Evolutionary conservation across 2,797 vertebrate species (phyloP).

Genomic region (Chelmon rostratus): DNA sequence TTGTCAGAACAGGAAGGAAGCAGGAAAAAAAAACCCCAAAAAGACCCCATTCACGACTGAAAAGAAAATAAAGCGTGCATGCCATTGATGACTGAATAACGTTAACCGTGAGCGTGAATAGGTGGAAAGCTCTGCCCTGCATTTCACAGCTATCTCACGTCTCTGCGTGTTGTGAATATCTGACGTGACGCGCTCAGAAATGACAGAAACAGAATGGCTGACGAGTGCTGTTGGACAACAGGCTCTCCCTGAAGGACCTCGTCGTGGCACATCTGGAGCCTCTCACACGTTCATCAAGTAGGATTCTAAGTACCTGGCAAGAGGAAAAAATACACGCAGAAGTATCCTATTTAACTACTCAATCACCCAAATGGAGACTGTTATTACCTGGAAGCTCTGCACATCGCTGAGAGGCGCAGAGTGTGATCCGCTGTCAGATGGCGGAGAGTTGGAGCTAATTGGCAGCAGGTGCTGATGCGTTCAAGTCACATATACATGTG

Average conservation of each 20-base stretch:
- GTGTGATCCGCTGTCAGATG: slow-evolving; percentile 65
- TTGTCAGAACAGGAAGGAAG: slow-evolving; percentile 11
- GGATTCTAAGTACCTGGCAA: slow-evolving; percentile 46
- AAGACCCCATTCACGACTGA: background rate
- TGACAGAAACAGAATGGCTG: slow-evolving; percentile 29
- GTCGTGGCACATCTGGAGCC: slow-evolving; percentile 66
- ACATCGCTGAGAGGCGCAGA: slow-evolving; percentile 50
- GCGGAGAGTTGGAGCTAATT: slow-evolving; percentile 66
- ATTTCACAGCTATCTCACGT: background rate
- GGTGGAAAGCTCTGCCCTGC: background rate
- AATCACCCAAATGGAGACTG: slow-evolving; percentile 74
- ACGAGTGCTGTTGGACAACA: slow-evolving; percentile 59
- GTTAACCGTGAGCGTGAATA: slow-evolving; percentile 1
- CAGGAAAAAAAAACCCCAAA: background rate
- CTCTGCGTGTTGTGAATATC: slow-evolving; percentile 10
- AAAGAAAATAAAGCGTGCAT: background rate
- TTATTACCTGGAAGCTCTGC: slow-evolving; percentile 69
- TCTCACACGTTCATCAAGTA: slow-evolving; percentile 65
- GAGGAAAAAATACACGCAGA: slow-evolving; percentile 44
- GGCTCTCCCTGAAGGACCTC: slow-evolving; percentile 45
- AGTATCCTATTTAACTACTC: slow-evolving; percentile 71
- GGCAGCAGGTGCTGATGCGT: slow-evolving; percentile 71
- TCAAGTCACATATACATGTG: slow-evolving; percentile 52
- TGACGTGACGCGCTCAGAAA: slow-evolving; percentile 4
- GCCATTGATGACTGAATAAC: slow-evolving; percentile 4